Base-by-base conservation (phyloP, 2,113 vertebrate species). In the Setophaga coronata region DNA sequence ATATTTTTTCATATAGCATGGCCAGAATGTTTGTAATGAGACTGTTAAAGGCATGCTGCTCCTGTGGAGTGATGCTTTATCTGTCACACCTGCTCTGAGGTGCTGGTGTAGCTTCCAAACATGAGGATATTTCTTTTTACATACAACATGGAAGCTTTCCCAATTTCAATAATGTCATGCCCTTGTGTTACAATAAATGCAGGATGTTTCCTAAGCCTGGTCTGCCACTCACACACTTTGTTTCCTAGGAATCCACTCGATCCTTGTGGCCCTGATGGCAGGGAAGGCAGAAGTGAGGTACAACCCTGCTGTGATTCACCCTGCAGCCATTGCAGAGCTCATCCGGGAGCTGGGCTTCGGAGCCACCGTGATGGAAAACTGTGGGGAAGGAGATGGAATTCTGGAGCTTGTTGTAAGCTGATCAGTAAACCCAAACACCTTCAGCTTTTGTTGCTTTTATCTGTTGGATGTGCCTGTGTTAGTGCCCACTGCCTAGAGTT, bases 241-340 rank as follows among this genome's bases (percentile, higher is more conserved):
- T 74, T 70, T 94, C 76, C 61, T 69, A 99, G 99, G 99, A 65
- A 98, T 99, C 92, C 98, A 98, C 93, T 99, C 99, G 0, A 98
- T 99, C 38, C 98, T 99, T 64, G 99, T 99, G 24, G 99, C 99
- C 34, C 97, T 99, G 6, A 99, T 99, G 99, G 99, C 99, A n/a
- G 99, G 99, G 54, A 99, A 99, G 96, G 99, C 99, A 45, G 99
- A 99, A 95, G 99, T 99, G 86, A 99, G 99, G 50, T 99, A 99
- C 65, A 99, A 99, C 76, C 97, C 99, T 58, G 97, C 98, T 36
- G 43, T 99, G 82, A 98, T 98, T 10, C 98, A 99, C 86, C 99
- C 99, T 6, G 84, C 93, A 53, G 97, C 97, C 31, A 98, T 99
- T 51, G 99, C 98, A 0, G 99, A 99, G 82, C 98, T 98, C 77